Conservation (phyloP, 2,888 invertebrate species). For the Zygaena filipendulae region DNA sequence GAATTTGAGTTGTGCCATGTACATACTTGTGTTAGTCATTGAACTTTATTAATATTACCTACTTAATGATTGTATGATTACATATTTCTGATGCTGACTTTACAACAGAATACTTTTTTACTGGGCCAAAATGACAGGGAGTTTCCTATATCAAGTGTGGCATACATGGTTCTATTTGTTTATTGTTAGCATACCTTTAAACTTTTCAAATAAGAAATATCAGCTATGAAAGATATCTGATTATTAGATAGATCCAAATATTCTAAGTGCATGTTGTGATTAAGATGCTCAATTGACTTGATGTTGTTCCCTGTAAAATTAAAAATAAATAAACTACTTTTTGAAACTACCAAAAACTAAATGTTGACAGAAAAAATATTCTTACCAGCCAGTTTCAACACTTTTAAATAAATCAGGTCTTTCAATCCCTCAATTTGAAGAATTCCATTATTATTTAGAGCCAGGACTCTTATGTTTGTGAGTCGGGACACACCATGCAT, state of each 20-base stretch:
- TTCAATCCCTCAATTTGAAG: constrained; percentile 90
- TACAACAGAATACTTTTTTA: no score
- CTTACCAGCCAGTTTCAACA: constrained; percentile 76
- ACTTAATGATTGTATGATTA: no score
- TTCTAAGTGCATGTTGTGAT: constrained; percentile 83
- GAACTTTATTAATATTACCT: no score
- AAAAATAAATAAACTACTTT: not conserved
- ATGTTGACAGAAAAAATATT: constrained; percentile 9
- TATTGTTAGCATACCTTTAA: constrained; percentile 80
- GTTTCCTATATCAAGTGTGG: no score
- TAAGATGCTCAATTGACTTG: constrained; percentile 91
- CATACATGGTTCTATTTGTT: no score
- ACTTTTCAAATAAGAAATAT: constrained; percentile 83
- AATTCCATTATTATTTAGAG: constrained; percentile 89
- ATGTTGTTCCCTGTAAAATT: constrained; percentile 82
- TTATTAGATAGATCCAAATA: constrained; percentile 91
- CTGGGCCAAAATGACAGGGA: no score
- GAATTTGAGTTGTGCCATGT: no score
- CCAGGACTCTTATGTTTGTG: constrained; percentile 81
- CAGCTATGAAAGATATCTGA: constrained; percentile 84
- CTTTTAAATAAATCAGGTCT: constrained; percentile 82
- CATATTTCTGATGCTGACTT: no score
- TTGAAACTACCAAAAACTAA: no score
- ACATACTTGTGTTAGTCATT: no score
- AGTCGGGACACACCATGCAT: constrained; percentile 89